Evolutionary conservation across 1,140 invertebrate species (phyloP), one percentile per base, ranked within the genome.

Genomic region (Halictus rubicundus): DNA sequence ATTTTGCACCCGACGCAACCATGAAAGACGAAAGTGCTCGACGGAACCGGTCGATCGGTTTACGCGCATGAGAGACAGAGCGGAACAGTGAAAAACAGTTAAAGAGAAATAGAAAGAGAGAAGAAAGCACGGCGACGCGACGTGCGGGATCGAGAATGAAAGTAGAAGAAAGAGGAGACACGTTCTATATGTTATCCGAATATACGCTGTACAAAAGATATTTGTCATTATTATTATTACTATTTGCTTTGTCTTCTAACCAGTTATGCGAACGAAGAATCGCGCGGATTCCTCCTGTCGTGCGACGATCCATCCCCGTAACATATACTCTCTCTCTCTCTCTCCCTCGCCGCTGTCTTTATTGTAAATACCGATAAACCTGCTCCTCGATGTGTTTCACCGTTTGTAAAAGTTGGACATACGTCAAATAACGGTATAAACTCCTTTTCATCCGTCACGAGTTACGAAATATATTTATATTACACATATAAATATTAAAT

Each of bases 21-120:
- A 78, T 86, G 85, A 87, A 87, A 87, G 84, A 87, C 84, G 78
- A 81, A 78, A 83, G 69, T 86, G 59, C 59, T 87, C 78, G 68
- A 83, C 78, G 60, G 86, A 83, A 83, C 81, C 84, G 85, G 85
- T 86, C 85, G 84, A 87, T 83, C 66, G 75, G 39, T 76, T 64
- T 69, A 64, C 71, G 71, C 68, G 68, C 60, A 49, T 70, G 81
- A 75, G 77, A 70, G 68, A 77, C 23, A 81, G 61, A 82, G 64
- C 68, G 39, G 75, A 80, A 74, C 46, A 84, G 37, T 72, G 66
- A 85, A 77, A 73, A 81, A 78, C 32, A 76, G 66, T 27, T 64
- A 78, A 74, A 52, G 32, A 77, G 72, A 76, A 68, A 75, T 65
- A 72, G 79, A 68, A 66, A 68, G 16, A 74, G 63, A 71, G 37